These are phyloP conservation scores for Nycticorax nycticorax DNA, from an alignment of 2,113 vertebrate genomes.

Conservation along the genomic window DNA sequence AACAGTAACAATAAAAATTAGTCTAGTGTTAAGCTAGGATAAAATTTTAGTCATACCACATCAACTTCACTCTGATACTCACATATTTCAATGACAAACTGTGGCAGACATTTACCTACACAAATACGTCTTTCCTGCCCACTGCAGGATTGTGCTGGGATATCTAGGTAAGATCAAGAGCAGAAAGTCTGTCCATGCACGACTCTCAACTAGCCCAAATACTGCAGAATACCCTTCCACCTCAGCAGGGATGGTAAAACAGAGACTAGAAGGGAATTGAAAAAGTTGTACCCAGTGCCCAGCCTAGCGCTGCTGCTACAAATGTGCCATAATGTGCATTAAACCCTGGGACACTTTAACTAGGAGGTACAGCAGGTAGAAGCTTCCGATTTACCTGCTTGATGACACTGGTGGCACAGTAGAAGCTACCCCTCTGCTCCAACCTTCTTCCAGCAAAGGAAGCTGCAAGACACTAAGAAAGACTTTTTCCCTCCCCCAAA, in stretches of 20 bases:
- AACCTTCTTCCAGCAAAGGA: not conserved
- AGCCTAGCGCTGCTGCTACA: not conserved
- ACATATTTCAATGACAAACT: not conserved
- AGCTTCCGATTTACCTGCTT: not conserved
- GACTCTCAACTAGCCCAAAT: not conserved
- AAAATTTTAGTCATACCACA: not conserved
- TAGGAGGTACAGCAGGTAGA: not conserved
- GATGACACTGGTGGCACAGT: fast-evolving
- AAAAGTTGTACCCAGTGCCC: not conserved
- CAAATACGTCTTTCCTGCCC: not conserved
- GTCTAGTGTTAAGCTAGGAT: not conserved
- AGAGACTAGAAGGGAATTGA: not conserved
- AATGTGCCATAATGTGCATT: not conserved
- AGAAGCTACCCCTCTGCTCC: not conserved
- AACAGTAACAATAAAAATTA: not conserved
- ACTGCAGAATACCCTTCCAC: not conserved
- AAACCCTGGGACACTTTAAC: not conserved
- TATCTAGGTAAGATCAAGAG: not conserved
- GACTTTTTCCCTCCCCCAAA: not conserved
- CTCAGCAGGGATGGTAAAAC: not conserved
- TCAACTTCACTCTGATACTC: not conserved
- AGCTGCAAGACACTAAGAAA: not conserved
- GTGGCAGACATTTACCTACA: not conserved
- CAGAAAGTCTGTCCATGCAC: not conserved
- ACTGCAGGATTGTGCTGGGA: not conserved